These are phyloP conservation scores for Heliconius aoede DNA, from an alignment of 2,888 invertebrate species.

Conservation along the genomic window DNA sequence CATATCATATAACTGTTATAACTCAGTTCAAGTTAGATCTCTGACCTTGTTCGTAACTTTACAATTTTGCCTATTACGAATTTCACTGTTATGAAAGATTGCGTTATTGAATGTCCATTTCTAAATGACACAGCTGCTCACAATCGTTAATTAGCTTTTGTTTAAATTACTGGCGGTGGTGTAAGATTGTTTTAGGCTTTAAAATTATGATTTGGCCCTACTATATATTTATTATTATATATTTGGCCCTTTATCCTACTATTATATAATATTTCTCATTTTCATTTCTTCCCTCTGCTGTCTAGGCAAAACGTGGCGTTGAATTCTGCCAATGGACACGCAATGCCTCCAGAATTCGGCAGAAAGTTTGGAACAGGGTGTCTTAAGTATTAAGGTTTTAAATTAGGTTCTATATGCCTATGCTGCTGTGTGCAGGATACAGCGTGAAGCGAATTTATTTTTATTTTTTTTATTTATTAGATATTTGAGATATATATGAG, in stretches of 20 bases:
- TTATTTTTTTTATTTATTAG: too few relatives aligned
- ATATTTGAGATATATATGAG: too few relatives aligned
- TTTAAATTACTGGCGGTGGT: slow-evolving; percentile 25
- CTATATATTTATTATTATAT: too few relatives aligned
- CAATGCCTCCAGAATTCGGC: too few relatives aligned
- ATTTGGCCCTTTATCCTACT: not conserved
- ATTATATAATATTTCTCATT: not conserved
- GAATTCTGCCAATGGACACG: too few relatives aligned
- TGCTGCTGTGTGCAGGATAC: too few relatives aligned
- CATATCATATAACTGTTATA: not conserved
- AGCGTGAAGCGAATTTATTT: too few relatives aligned
- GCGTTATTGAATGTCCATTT: slow-evolving; percentile 53
- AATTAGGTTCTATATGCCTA: too few relatives aligned
- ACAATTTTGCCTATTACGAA: slow-evolving; percentile 38
- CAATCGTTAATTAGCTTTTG: slow-evolving; percentile 33
- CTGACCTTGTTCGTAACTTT: slow-evolving; percentile 33
- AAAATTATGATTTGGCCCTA: not conserved
- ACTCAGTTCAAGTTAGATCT: slow-evolving; percentile 19
- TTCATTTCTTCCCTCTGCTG: too few relatives aligned
- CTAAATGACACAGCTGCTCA: slow-evolving; percentile 43
- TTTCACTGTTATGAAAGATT: slow-evolving; percentile 55
- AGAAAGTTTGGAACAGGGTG: too few relatives aligned
- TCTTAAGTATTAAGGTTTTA: too few relatives aligned
- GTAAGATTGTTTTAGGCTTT: slow-evolving; percentile 11
- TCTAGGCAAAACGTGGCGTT: too few relatives aligned